These are phyloP conservation scores for Drosophila dives DNA, from an alignment of 2,888 invertebrate species.

Conservation along the genomic window DNA sequence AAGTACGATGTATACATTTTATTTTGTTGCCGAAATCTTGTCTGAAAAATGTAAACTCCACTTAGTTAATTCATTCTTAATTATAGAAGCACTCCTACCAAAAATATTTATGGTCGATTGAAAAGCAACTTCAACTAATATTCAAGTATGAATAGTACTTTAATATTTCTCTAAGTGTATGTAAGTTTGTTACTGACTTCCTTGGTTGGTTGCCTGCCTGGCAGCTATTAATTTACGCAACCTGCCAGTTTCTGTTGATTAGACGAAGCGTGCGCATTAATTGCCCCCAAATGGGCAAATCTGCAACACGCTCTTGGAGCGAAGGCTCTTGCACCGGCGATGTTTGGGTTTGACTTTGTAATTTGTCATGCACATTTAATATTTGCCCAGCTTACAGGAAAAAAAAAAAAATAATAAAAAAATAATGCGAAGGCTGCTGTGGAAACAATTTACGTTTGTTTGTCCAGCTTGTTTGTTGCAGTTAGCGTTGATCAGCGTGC, in stretches of 20 bases:
- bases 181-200: not conserved
- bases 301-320: constrained; percentile 70
- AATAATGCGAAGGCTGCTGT: not conserved
- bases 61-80: not conserved
- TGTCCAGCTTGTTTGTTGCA: constrained; percentile 81
- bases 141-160: not conserved
- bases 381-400: constrained; percentile 51
- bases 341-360: constrained; percentile 35
- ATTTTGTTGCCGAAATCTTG: not conserved
- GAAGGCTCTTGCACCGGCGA: not conserved
- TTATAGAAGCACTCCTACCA: not conserved
- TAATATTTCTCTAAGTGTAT: not conserved
- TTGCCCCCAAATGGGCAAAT: constrained; percentile 78
- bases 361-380: constrained; percentile 80
- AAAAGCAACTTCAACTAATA: not conserved
- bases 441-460: constrained; percentile 80
- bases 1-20: not conserved
- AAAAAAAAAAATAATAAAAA: not conserved
- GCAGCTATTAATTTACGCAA: constrained; percentile 79
- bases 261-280: constrained; percentile 81
- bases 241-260: constrained; percentile 80
- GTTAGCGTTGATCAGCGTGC: constrained; percentile 80
- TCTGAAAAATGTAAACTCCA: not conserved
- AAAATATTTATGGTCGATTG: not conserved
- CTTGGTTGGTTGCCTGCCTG: constrained; percentile 65